Base-by-base conservation (phyloP, 2,113 vertebrate genomes). In the Passer montanus region DNA sequence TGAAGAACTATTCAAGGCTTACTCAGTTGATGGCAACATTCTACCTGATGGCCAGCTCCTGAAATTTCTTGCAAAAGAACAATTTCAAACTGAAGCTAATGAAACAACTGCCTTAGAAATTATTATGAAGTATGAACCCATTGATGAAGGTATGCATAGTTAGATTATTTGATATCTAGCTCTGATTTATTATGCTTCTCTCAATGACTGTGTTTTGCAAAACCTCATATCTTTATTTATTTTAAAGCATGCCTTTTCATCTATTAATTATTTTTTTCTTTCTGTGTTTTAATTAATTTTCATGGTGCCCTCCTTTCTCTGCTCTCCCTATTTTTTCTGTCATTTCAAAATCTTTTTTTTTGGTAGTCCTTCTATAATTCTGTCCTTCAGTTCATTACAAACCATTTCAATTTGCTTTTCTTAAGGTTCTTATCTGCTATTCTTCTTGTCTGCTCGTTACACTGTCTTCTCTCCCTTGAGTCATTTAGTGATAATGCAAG, bases 111-210 rank as follows among this genome's bases (percentile, higher is more conserved):
- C 84, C 52, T 87, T 43, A 30, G 95, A 96, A 49, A 96, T 98
- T 28, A 98, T 98, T 91, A 26, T 96, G 31, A 98, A 96, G 89
- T 96, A 97, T 52, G 98, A 98, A 31, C 98, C 97, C 49, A 87
- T 98, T 47, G 89, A 97, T 37, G 97, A 98, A 98, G 97, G 98
- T 98, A 98, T 35, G 80, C 3, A 35, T 33, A 60, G 16, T 46
- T 74, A 31, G 50, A 44, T 5, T 31, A 26, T 86, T 90, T 79
- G 14, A 23, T 67, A 79, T 50, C n/a, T 53, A 43, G 28, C 16
- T 83, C 11, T 87, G 70, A 35, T 49, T 80, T 82, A 12, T 35
- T 44, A 6, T 62, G 13, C 8, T 90, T 74, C 33, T 73, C 16
- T 56, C 52, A 52, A 6, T 52, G 33, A 49, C 63, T 28, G 10